Evolutionary conservation across 2,113 vertebrate genomes (phyloP).

Genomic region (Rhizomys pruinosus): DNA sequence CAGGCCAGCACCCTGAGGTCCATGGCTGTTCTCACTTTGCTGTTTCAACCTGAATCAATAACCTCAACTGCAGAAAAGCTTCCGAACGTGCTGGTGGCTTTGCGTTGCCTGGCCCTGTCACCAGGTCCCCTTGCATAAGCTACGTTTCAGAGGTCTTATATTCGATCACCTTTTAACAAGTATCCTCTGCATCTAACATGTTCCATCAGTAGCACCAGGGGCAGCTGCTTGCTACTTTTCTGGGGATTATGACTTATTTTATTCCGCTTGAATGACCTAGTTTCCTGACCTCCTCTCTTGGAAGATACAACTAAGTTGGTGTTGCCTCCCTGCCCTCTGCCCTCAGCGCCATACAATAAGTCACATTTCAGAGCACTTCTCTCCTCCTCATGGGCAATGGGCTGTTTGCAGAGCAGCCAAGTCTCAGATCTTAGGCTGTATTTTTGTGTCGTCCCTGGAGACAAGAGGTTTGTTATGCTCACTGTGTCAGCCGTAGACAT

Average conservation of each 20-base stretch:
- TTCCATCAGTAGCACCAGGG: neutral
- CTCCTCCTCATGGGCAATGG: neutral
- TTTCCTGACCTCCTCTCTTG: slow-evolving; percentile 2
- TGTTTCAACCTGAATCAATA: neutral
- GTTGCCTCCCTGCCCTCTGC: neutral
- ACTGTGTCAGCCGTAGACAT: slow-evolving; percentile 75
- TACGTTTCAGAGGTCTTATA: neutral
- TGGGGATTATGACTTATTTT: slow-evolving; percentile 32
- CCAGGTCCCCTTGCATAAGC: neutral
- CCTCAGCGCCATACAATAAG: neutral
- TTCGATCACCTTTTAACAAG: neutral
- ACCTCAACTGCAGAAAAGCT: neutral
- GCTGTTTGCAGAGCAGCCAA: slow-evolving; percentile 51
- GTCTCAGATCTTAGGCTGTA: slow-evolving; percentile 69
- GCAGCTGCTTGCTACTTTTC: neutral
- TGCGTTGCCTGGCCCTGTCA: too few relatives aligned
- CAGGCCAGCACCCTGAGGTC: neutral
- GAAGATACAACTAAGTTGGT: slow-evolving; percentile 22
- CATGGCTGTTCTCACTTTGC: neutral
- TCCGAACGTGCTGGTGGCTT: neutral
- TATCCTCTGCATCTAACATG: fast-evolving
- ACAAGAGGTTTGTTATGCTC: slow-evolving; percentile 72
- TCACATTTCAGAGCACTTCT: neutral
- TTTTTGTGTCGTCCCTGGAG: slow-evolving; percentile 76
- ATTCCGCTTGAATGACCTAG: slow-evolving; percentile 41